Percentiles rank a stretch among this genome's conserved stretches.
Evolutionary conservation across 2,113 vertebrate genomes (phyloP).

Genomic region (Gymnarchus niloticus): DNA sequence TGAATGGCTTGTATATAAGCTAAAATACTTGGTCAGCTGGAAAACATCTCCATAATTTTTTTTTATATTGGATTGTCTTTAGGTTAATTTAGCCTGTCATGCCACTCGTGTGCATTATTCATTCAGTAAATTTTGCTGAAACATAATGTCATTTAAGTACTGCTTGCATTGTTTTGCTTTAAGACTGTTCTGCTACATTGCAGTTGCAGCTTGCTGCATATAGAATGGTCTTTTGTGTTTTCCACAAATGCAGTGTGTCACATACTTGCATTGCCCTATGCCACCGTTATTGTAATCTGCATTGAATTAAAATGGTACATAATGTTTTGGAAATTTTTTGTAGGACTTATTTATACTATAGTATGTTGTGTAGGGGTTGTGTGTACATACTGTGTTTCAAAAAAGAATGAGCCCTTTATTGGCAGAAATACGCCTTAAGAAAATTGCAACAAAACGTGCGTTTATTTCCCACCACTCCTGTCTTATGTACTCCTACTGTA

Average conservation of each 20-base stretch:
- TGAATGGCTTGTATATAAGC: not conserved
- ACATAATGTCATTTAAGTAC: not conserved
- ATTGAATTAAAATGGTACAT: not conserved
- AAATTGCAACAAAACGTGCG: too few species aligned
- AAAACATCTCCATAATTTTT: not conserved
- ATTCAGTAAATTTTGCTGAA: not conserved
- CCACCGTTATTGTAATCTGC: not conserved
- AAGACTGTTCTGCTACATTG: not conserved
- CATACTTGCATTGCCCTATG: not conserved
- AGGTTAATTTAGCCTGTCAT: not conserved
- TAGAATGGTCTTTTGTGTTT: not conserved
- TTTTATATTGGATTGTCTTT: not conserved
- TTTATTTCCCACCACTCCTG: too few species aligned
- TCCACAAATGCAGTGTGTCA: not conserved
- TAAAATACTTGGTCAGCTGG: not conserved
- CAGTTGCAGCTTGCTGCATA: not conserved
- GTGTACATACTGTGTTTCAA: not conserved
- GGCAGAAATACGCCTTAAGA: not conserved
- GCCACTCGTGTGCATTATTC: not conserved
- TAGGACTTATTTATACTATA: not conserved
- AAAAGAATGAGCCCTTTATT: not conserved
- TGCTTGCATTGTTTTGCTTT: conserved; percentile 7
- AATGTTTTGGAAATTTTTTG: conserved; percentile 6
- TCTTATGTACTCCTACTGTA: too few species aligned
- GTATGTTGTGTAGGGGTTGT: not conserved